These are phyloP conservation scores for Chrysolina americana DNA, from an alignment of 2,888 invertebrate genomes.

Conservation along the genomic window DNA sequence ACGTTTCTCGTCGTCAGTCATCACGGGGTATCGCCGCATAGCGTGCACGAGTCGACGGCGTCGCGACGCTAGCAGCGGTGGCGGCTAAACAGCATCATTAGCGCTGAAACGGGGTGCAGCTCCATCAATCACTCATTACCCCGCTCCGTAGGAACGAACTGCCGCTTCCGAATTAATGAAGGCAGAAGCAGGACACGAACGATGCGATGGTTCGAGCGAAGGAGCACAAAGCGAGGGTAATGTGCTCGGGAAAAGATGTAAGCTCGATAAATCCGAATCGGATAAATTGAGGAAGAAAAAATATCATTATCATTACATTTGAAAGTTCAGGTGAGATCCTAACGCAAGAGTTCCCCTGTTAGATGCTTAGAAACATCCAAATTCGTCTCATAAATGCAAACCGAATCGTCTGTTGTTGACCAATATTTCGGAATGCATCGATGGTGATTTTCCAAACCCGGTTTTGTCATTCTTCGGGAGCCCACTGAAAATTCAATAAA, in stretches of 20 bases:
- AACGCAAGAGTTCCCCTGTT: no score
- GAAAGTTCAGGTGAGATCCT: no score
- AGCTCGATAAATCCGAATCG: no score
- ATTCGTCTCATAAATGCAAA: no score
- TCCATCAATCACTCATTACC: constrained; percentile 65
- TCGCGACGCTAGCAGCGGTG: constrained; percentile 25
- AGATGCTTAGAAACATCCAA: no score
- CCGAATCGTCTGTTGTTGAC: no score
- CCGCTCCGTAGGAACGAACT: constrained; percentile 58
- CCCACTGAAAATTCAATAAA: no score
- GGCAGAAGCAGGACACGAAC: constrained; percentile 44
- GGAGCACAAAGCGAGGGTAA: constrained; percentile 25
- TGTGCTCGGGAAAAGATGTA: constrained; percentile 14
- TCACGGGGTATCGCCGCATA: constrained; percentile 13
- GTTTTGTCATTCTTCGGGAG: no score
- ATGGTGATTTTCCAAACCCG: no score
- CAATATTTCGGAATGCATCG: no score
- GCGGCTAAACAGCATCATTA: constrained; percentile 57
- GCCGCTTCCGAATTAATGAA: constrained; percentile 60
- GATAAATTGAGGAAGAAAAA: no score
- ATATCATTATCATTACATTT: no score
- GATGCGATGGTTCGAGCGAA: background rate
- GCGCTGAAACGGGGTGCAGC: constrained; percentile 59
- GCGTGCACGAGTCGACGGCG: constrained; percentile 11
- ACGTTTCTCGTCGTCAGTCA: constrained; percentile 6